phyloP scores from a whole-genome alignment of 1,140 invertebrate species.

The Heliconius hermathena region DNA sequence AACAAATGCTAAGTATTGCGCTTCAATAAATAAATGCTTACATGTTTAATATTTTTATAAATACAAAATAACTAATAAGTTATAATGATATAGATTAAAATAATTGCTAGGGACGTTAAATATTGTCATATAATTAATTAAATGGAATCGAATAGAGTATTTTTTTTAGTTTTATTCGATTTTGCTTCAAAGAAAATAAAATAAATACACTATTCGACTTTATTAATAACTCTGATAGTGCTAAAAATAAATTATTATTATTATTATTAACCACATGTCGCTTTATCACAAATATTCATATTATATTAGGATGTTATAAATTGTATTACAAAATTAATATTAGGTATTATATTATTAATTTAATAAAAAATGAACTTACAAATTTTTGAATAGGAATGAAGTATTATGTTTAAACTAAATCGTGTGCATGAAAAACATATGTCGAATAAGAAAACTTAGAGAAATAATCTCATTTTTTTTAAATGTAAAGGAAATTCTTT shows the following conservation, averaged over 20 bases:
- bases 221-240: neutral
- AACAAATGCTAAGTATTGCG: neutral
- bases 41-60: neutral
- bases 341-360: no score
- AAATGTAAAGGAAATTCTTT: no score
- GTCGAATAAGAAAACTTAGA: no score
- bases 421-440: no score
- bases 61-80: neutral
- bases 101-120: slow-evolving; percentile 7
- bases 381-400: no score
- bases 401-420: no score
- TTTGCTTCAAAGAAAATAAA: neutral
- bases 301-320: neutral
- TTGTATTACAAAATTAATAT: neutral
- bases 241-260: neutral
- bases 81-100: neutral
- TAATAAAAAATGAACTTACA: no score
- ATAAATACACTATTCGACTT: neutral
- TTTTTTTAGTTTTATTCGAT: neutral
- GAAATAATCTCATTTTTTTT: no score
- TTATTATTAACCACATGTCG: neutral
- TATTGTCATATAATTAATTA: neutral
- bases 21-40: neutral
- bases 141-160: neutral
- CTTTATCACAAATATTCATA: slow-evolving; percentile 8